Conservation (phyloP, 1,140 invertebrate species). For the Pseudoatta argentina region DNA sequence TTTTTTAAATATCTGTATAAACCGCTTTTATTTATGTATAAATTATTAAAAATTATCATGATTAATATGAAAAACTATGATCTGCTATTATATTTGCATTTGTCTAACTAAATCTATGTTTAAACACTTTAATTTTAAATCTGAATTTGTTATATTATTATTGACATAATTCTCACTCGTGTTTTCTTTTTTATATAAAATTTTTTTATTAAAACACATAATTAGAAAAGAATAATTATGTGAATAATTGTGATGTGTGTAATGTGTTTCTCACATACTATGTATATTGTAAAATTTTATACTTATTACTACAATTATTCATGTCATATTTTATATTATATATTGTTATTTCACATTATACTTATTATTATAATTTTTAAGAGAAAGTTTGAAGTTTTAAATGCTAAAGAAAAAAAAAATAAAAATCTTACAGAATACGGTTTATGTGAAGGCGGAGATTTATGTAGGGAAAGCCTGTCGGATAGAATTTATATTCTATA, state of each 20-base stretch:
- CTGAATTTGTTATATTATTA: background rate
- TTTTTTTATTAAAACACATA: background rate
- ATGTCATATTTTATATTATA: too few relatives aligned
- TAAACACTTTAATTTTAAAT: background rate
- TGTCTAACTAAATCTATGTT: background rate
- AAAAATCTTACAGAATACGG: background rate
- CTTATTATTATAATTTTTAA: background rate
- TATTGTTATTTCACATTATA: background rate
- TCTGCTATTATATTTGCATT: background rate
- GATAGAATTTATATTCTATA: background rate
- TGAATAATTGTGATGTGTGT: background rate
- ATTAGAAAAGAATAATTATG: background rate
- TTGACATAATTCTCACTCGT: background rate
- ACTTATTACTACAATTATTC: too few relatives aligned
- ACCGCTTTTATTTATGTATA: background rate
- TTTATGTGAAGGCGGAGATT: background rate
- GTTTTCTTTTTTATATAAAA: background rate
- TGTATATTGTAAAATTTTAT: background rate
- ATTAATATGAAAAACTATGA: background rate
- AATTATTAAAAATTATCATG: background rate
- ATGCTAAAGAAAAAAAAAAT: background rate
- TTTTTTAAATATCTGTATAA: background rate
- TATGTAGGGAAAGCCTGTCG: background rate
- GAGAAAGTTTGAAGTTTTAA: background rate
- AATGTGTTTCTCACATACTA: background rate